These are phyloP conservation scores for Amaurobius ferox DNA, from an alignment of 2,888 invertebrate species.

Conservation along the genomic window DNA sequence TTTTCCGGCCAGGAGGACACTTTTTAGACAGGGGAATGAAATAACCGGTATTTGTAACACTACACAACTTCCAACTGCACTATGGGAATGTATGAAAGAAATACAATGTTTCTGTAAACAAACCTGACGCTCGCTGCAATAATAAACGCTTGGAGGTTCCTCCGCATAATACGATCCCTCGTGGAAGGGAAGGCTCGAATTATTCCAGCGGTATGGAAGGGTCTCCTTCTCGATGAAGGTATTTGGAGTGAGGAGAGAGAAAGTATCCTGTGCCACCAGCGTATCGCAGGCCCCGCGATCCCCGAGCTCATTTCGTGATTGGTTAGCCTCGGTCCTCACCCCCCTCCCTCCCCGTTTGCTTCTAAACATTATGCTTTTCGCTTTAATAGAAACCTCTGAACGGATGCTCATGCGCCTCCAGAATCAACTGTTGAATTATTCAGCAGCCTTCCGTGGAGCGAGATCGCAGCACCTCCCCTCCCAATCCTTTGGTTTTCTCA, in stretches of 20 bases:
- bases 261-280: neutral
- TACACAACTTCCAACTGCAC: no score
- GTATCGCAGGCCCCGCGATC: conserved; percentile 27
- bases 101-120: no score
- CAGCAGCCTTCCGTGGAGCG: conserved; percentile 14
- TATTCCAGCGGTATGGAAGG: no score
- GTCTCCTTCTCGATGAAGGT: conserved; percentile 50
- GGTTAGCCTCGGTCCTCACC: conserved; percentile 50
- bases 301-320: conserved; percentile 72
- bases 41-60: no score
- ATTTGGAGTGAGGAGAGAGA: conserved; percentile 20
- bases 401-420: conserved; percentile 57
- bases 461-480: neutral
- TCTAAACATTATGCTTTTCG: conserved; percentile 71
- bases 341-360: conserved; percentile 21
- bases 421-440: conserved; percentile 71
- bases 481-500: conserved; percentile 12
- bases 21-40: no score
- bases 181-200: no score
- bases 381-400: conserved; percentile 67
- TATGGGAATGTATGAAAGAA: no score
- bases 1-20: no score
- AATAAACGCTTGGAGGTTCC: no score
- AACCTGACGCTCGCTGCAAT: no score
- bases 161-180: no score